Percentiles rank a stretch among this genome's conserved stretches.
Conservation (phyloP, 2,797 vertebrate genomes). For the Neosalanx taihuensis region DNA sequence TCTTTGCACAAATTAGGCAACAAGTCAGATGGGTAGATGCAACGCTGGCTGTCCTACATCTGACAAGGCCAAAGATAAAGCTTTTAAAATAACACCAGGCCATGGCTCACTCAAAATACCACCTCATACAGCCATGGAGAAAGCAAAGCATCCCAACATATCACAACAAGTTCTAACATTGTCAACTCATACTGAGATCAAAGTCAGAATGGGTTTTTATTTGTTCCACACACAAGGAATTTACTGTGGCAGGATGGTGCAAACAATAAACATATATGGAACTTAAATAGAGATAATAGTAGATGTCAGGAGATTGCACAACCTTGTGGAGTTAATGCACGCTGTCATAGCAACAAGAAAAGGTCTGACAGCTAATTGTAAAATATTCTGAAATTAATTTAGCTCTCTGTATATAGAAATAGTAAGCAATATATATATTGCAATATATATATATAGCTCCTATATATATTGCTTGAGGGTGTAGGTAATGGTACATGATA, state of each 20-base stretch:
- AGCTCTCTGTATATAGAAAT: too few species aligned
- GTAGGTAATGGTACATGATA: too few species aligned
- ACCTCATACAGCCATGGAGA: not conserved
- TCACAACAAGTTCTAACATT: not conserved
- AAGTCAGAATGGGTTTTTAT: too few species aligned
- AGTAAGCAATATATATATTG: too few species aligned
- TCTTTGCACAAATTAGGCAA: conserved; percentile 21
- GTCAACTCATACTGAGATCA: not conserved
- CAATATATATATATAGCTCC: too few species aligned
- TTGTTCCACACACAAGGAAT: too few species aligned
- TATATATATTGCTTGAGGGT: too few species aligned
- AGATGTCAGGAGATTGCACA: not conserved
- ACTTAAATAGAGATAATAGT: too few species aligned
- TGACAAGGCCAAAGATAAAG: conserved; percentile 19
- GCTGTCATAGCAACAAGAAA: not conserved
- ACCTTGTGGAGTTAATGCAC: not conserved
- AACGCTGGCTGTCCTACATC: conserved; percentile 5
- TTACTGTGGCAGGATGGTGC: too few species aligned
- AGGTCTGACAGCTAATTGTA: too few species aligned
- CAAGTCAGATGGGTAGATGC: not conserved
- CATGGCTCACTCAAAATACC: conserved; percentile 15
- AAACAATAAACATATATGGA: too few species aligned
- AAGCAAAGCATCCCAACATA: not conserved
- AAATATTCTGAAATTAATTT: too few species aligned
- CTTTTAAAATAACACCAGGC: conserved; percentile 22